Base-by-base conservation (phyloP, 2,113 vertebrate species). In the Forbesichthys papilliferus region DNA sequence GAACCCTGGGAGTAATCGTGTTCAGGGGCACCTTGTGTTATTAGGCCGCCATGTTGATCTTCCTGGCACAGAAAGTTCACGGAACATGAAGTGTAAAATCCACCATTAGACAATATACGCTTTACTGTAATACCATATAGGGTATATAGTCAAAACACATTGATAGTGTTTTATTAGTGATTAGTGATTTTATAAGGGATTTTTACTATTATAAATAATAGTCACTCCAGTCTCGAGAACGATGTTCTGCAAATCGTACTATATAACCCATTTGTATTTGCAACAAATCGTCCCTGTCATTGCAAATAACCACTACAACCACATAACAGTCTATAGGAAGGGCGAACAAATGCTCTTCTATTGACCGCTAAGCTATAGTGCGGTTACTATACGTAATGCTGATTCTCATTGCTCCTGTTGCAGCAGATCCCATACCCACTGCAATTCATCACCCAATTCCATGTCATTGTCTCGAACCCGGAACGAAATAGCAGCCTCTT, bases 1-100 rank as follows among this genome's bases (percentile, higher is more conserved):
- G 77, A 79, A 6, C 79, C 69, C 86, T 59, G 69, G 65, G 66
- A 66, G 71, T 79, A 81, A 80, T 84, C 82, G 75, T 59, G 66
- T 68, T 68, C 69, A 27, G 56, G 64, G 67, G 73, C 52, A 58
- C 54, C 55, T 58, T 18, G 7, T 56, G 61, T 64, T 51, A 47
- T 52, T 3, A 51, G 42, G 33, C 48, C 47, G 73, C 14, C 63
- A 1, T 11, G 33, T 61, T 42, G 10, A 46, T 61, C 48, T 12
- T 56, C 42, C 20, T 18, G 48, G 27, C 66, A 60, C 55, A 16
- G 54, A 3, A 42, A 14, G 11, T 66, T 13, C 49, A 4, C 53
- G 11, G 59, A 57, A 48, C 49, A 63, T 61, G 9, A 47, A 49
- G 48, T 5, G 7, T 53, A 18, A 55, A n/a, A 27, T 61, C 16